A percentile compares a stretch with the other conserved stretches of the same genome.
These are phyloP conservation scores for Perccottus glenii DNA, from an alignment of 2,113 vertebrate genomes.

Conservation along the genomic window DNA sequence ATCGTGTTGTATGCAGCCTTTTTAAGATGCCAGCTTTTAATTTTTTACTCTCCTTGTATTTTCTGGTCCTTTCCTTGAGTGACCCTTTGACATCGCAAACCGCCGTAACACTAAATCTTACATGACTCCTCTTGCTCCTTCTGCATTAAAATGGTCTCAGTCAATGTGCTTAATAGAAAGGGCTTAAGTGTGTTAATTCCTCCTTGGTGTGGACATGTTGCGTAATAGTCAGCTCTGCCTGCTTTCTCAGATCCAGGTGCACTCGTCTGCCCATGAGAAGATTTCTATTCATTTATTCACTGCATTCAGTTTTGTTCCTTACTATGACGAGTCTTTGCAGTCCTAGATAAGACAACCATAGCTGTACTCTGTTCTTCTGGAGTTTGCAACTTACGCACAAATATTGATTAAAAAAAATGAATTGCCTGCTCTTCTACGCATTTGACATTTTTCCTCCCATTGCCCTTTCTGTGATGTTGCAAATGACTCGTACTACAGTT, in stretches of 20 bases:
- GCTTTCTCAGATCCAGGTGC: slow-evolving; percentile 37
- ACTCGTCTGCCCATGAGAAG: slow-evolving; percentile 12
- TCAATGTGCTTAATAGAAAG: slow-evolving; percentile 57
- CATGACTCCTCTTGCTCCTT: slow-evolving; percentile 8
- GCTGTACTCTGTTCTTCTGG: not conserved
- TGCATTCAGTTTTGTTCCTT: not conserved
- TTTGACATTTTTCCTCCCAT: slow-evolving; percentile 14
- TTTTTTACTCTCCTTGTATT: not conserved
- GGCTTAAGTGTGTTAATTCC: slow-evolving; percentile 64
- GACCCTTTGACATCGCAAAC: slow-evolving; percentile 42
- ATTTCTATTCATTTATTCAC: not conserved
- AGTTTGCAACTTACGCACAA: not conserved
- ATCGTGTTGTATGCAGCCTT: slow-evolving; percentile 3
- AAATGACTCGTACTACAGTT: slow-evolving; percentile 32
- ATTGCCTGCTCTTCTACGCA: slow-evolving; percentile 29
- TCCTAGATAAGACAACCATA: slow-evolving; percentile 6
- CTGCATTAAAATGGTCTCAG: slow-evolving; percentile 55
- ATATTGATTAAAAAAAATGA: slow-evolving; percentile 34
- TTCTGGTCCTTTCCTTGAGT: slow-evolving; percentile 10
- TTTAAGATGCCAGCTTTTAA: not conserved
- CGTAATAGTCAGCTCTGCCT: slow-evolving; percentile 39
- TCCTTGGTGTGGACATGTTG: slow-evolving; percentile 54
- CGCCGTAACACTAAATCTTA: slow-evolving; percentile 15
- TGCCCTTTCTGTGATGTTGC: slow-evolving; percentile 24
- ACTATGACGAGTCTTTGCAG: not conserved